These are phyloP conservation scores for Theristicus caerulescens DNA, from an alignment of 2,113 vertebrate genomes.

Conservation along the genomic window DNA sequence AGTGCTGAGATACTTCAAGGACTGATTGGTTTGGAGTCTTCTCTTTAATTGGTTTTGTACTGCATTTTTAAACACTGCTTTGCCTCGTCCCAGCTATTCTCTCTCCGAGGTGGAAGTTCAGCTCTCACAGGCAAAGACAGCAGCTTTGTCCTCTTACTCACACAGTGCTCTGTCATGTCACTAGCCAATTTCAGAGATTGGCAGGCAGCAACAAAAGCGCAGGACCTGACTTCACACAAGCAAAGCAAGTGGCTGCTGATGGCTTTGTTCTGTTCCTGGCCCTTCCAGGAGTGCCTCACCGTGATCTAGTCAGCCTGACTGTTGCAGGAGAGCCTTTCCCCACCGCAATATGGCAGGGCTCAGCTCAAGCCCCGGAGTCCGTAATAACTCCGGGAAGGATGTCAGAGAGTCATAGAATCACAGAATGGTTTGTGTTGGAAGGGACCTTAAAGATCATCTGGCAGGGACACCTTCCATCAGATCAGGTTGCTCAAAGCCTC, in stretches of 20 bases:
- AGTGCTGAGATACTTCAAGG: neutral
- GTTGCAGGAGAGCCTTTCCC: neutral
- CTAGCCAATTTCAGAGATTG: neutral
- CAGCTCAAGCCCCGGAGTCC: neutral
- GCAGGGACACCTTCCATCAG: neutral
- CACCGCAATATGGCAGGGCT: fast-evolving
- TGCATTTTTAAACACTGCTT: neutral
- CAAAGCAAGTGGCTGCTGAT: neutral
- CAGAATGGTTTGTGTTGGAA: neutral
- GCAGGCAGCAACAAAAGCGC: neutral
- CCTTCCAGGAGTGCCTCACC: neutral
- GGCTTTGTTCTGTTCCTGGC: neutral
- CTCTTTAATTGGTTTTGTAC: neutral
- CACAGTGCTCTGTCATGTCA: neutral
- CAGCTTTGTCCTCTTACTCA: neutral
- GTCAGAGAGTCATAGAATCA: neutral
- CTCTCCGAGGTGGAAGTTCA: neutral
- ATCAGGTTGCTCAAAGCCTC: neutral
- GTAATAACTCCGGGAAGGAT: neutral
- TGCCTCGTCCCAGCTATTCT: neutral
- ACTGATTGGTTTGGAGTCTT: neutral
- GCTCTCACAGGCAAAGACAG: neutral
- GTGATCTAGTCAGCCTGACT: neutral
- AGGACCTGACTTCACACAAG: neutral
- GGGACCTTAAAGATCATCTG: neutral